A percentile compares a stretch with the other conserved stretches of the same genome.
Evolutionary conservation across 2,113 vertebrate genomes (phyloP).

Genomic region (Odocoileus virginianus): DNA sequence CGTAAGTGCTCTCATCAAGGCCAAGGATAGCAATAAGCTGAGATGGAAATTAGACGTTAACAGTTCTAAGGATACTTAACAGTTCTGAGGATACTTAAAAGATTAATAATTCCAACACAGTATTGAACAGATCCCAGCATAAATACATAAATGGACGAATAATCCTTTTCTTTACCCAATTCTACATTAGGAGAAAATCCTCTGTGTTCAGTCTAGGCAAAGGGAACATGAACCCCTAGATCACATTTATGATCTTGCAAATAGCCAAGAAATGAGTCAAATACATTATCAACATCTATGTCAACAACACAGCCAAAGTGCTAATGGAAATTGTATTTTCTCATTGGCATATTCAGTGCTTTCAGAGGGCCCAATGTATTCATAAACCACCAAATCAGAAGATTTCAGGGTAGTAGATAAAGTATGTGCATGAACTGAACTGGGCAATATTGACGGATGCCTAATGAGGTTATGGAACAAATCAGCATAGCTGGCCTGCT

Average conservation of each 20-base stretch:
- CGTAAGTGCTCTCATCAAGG: not conserved
- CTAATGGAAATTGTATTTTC: constrained; percentile 26
- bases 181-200: not conserved
- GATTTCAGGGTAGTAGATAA: not conserved
- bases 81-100: not conserved
- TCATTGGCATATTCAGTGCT: not conserved
- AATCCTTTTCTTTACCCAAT: not conserved
- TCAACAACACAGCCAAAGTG: constrained; percentile 17
- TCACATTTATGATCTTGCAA: not conserved
- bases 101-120: not conserved
- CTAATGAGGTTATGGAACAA: constrained; percentile 24
- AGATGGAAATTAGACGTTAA: not conserved
- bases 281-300: not conserved
- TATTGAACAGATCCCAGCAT: not conserved
- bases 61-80: not conserved
- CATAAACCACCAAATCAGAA: not conserved
- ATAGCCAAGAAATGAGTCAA: constrained; percentile 30
- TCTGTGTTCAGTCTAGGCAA: not conserved
- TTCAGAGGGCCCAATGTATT: not conserved
- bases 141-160: not conserved
- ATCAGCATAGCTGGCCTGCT: not conserved
- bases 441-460: not conserved
- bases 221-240: not conserved
- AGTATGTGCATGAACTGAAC: not conserved
- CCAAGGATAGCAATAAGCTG: not conserved